Percentiles rank a stretch among this genome's conserved stretches.
Evolutionary conservation across 2,888 invertebrate genomes (phyloP).

Genomic region (Andrena flavipes): DNA sequence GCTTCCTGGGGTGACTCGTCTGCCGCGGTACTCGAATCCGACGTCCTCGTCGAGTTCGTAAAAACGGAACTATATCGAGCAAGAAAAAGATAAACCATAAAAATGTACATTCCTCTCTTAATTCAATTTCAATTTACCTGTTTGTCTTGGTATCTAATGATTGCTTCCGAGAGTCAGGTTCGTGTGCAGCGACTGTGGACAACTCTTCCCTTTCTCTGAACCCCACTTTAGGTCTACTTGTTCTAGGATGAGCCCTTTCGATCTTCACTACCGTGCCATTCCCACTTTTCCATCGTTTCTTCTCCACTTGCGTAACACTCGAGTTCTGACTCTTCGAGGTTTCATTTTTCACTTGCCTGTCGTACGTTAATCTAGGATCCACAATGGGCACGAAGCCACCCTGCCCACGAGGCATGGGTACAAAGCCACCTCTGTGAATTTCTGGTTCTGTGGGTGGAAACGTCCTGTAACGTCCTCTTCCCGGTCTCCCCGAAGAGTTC

Average conservation of each 20-base stretch:
- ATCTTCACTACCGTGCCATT: constrained; percentile 75
- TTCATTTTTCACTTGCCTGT: constrained; percentile 62
- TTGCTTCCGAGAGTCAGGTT: constrained; percentile 43
- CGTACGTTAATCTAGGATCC: constrained; percentile 82
- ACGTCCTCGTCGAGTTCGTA: constrained; percentile 45
- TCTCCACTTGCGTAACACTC: constrained; percentile 68
- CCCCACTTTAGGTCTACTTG: constrained; percentile 53
- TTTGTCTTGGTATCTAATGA: constrained; percentile 42
- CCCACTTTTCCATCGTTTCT: constrained; percentile 66
- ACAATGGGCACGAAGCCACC: constrained; percentile 91
- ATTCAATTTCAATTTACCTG: constrained; percentile 36
- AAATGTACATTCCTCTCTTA: not conserved
- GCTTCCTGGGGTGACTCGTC: constrained; percentile 65
- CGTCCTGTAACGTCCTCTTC: constrained; percentile 81
- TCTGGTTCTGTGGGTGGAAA: constrained; percentile 87
- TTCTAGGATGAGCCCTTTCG: constrained; percentile 64
- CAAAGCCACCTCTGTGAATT: constrained; percentile 91
- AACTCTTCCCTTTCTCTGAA: constrained; percentile 65
- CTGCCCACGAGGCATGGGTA: constrained; percentile 90
- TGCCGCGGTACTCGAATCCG: constrained; percentile 50
- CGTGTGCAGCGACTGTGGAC: constrained; percentile 44
- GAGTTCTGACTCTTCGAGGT: constrained; percentile 58
- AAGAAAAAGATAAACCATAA: not conserved
- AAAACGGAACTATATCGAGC: not conserved
- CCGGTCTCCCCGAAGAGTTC: constrained; percentile 75